A percentile compares a stretch with the other conserved stretches of the same genome.
These are phyloP conservation scores for Porites evermanni DNA, from an alignment of 92 coral and sea anemone genomes.

Conservation along the genomic window DNA sequence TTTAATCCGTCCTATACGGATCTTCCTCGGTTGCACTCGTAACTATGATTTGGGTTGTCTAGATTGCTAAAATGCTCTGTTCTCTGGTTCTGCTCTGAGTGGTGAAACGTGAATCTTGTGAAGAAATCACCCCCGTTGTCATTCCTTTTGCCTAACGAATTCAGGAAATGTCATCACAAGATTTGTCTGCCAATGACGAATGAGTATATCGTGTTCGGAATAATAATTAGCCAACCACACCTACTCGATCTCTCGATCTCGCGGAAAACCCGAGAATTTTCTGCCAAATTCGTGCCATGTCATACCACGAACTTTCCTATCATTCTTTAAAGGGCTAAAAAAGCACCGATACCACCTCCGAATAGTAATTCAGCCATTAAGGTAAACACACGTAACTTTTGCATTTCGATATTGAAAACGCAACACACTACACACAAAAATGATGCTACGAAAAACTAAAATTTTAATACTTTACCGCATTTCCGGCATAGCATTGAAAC, in stretches of 20 bases:
- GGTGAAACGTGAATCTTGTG: constrained; percentile 13
- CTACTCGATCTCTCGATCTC: neutral
- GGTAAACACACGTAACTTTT: too few relatives aligned
- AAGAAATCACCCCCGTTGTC: neutral
- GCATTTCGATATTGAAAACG: too few relatives aligned
- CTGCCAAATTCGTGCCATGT: neutral
- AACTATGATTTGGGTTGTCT: too few relatives aligned
- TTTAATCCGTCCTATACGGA: neutral
- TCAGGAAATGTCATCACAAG: constrained; percentile 47
- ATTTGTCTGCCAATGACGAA: constrained; percentile 23
- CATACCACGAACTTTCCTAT: neutral
- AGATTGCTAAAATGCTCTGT: neutral
- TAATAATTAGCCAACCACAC: neutral
- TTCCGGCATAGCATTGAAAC: too few relatives aligned
- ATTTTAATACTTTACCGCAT: too few relatives aligned
- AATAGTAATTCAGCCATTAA: too few relatives aligned
- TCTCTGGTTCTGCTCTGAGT: neutral
- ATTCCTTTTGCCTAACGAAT: neutral
- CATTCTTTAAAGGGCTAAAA: neutral
- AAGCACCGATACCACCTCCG: too few relatives aligned
- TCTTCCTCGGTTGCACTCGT: neutral
- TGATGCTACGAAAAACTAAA: too few relatives aligned
- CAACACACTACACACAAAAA: too few relatives aligned
- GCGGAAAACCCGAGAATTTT: constrained; percentile 24
- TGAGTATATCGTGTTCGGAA: constrained; percentile 1